Evolutionary conservation across 2,888 invertebrate species (phyloP).

Genomic region (Heliconius hortense): DNA sequence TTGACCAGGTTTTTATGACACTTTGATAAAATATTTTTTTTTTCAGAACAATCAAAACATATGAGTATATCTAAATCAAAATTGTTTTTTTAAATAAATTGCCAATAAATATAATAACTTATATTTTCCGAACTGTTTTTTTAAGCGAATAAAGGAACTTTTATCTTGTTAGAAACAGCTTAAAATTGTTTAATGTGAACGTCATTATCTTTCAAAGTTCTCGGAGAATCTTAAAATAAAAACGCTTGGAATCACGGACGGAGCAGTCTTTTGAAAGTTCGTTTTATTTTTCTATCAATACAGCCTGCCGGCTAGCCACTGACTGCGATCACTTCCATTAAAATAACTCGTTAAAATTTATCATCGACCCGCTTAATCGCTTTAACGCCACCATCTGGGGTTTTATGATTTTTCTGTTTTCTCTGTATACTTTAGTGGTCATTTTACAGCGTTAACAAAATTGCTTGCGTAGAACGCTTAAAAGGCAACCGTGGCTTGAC

Average conservation of each 20-base stretch:
- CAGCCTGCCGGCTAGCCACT: slow-evolving; percentile 77
- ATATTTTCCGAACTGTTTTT: background rate
- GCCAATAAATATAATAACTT: background rate
- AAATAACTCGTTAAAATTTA: slow-evolving; percentile 83
- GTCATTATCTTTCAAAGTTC: slow-evolving; percentile 49
- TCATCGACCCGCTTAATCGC: slow-evolving; percentile 82
- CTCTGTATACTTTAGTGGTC: slow-evolving; percentile 77
- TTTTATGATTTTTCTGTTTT: slow-evolving; percentile 82
- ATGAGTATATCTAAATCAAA: background rate
- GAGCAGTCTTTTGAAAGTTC: slow-evolving; percentile 72
- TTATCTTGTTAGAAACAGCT: slow-evolving; percentile 34
- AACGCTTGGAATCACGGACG: slow-evolving; percentile 52
- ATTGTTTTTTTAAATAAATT: background rate
- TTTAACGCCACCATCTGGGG: slow-evolving; percentile 81
- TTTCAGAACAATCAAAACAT: slow-evolving; percentile 19
- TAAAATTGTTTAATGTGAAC: slow-evolving; percentile 42
- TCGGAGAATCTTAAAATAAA: slow-evolving; percentile 46
- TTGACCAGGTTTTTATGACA: slow-evolving; percentile 43
- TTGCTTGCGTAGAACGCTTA: slow-evolving; percentile 65
- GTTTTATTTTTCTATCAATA: slow-evolving; percentile 79
- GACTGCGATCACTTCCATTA: slow-evolving; percentile 81
- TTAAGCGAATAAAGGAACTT: slow-evolving; percentile 8
- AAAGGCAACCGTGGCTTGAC: slow-evolving; percentile 53
- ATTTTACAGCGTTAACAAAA: slow-evolving; percentile 75
- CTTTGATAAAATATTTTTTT: slow-evolving; percentile 33